phyloP scores from a whole-genome alignment of 2,797 vertebrate species.

The Myoxocephalus aenaeus region DNA sequence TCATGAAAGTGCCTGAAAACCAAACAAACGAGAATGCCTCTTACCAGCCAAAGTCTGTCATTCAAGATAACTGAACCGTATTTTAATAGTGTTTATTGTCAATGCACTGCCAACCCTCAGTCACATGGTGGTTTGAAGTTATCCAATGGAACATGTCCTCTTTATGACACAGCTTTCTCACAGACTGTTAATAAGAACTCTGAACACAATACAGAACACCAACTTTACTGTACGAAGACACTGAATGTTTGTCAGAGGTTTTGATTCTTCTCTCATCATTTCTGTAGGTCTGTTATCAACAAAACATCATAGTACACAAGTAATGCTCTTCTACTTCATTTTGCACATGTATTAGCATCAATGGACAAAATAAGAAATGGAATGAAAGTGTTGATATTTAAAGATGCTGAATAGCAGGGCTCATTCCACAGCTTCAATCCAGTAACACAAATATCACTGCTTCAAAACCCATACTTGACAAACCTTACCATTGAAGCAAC shows the following conservation, averaged over 20 bases:
- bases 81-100: too few species aligned
- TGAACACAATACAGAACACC: too few species aligned
- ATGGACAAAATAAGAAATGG: background rate
- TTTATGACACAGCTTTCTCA: too few species aligned
- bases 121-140: too few species aligned
- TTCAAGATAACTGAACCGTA: background rate
- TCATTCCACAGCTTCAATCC: background rate
- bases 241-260: background rate
- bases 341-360: background rate
- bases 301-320: background rate
- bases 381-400: background rate
- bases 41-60: background rate
- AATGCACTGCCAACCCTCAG: too few species aligned
- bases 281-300: background rate
- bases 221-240: background rate
- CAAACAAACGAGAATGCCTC: background rate
- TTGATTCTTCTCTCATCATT: background rate
- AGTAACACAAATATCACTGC: background rate
- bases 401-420: background rate
- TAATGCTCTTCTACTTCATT: background rate
- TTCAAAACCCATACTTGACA: background rate
- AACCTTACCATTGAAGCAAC: slow-evolving; percentile 24
- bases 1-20: background rate
- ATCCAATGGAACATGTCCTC: too few species aligned
- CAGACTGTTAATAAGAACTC: too few species aligned